phyloP scores from a whole-genome alignment of 2,797 vertebrate species.

The Myoxocephalus aenaeus region DNA sequence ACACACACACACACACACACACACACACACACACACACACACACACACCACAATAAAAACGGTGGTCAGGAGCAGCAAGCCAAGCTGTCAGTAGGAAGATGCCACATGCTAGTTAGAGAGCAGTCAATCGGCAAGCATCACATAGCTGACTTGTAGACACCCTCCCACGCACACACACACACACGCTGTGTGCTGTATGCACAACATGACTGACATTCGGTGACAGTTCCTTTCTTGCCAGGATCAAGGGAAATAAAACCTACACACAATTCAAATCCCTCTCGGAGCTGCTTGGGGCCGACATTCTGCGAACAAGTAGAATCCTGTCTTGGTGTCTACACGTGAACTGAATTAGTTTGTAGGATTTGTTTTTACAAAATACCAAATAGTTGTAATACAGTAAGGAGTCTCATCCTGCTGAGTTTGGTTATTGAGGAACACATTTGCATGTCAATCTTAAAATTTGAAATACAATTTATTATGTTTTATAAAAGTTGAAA shows the following conservation, averaged over 20 bases:
- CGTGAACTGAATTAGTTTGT: not conserved
- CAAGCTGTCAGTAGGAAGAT: constrained; percentile 25
- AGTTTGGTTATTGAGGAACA: too few species aligned
- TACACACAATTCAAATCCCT: too few species aligned
- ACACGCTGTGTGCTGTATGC: not conserved
- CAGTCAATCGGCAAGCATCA: constrained; percentile 15
- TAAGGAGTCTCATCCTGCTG: too few species aligned
- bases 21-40: not conserved
- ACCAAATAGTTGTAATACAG: too few species aligned
- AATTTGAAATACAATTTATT: not conserved
- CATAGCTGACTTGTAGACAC: not conserved
- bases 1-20: constrained; percentile 13
- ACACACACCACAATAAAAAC: not conserved
- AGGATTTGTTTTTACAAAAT: not conserved
- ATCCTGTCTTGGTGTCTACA: too few species aligned
- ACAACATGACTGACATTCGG: not conserved
- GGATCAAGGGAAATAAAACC: too few species aligned
- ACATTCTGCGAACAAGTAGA: too few species aligned
- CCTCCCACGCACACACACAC: not conserved
- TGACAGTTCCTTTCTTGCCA: not conserved
- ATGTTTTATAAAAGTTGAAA: not conserved
- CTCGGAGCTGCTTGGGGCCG: too few species aligned
- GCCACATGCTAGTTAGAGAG: constrained; percentile 24
- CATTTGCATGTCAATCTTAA: too few species aligned
- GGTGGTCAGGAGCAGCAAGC: not conserved